These are phyloP conservation scores for Deilephila elpenor DNA, from an alignment of 2,888 invertebrate genomes.

Conservation along the genomic window DNA sequence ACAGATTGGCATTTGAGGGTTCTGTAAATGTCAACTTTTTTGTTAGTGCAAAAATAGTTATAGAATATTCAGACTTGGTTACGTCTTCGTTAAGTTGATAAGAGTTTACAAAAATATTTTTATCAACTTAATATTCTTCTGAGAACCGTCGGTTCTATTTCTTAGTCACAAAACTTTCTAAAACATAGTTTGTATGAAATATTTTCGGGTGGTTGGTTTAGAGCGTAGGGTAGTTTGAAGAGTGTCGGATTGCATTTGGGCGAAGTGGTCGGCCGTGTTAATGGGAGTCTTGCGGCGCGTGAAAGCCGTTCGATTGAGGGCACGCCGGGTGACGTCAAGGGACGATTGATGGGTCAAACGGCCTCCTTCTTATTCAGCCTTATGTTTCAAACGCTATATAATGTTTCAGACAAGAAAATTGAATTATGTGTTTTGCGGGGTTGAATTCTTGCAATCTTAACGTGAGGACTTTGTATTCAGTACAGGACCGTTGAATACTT, in stretches of 20 bases:
- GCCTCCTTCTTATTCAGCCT: conserved; percentile 29
- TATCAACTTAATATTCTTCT: no score
- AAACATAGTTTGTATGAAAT: neutral
- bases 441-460: neutral
- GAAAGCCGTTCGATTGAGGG: conserved; percentile 20
- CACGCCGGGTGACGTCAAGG: conserved; percentile 32
- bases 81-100: no score
- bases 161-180: neutral
- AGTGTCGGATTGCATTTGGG: conserved; percentile 27
- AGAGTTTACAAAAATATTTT: no score
- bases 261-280: conserved; percentile 17
- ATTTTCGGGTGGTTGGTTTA: neutral
- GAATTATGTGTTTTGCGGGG: neutral
- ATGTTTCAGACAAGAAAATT: neutral
- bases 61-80: no score
- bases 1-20: no score
- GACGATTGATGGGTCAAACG: conserved; percentile 37
- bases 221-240: neutral
- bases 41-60: no score
- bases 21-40: no score
- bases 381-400: conserved; percentile 10
- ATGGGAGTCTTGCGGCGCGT: conserved; percentile 10
- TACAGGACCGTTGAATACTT: no score
- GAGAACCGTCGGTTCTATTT: neutral
- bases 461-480: neutral